Evolutionary conservation across 2,888 invertebrate genomes (phyloP).

Genomic region (Leptodirus hochenwartii): DNA sequence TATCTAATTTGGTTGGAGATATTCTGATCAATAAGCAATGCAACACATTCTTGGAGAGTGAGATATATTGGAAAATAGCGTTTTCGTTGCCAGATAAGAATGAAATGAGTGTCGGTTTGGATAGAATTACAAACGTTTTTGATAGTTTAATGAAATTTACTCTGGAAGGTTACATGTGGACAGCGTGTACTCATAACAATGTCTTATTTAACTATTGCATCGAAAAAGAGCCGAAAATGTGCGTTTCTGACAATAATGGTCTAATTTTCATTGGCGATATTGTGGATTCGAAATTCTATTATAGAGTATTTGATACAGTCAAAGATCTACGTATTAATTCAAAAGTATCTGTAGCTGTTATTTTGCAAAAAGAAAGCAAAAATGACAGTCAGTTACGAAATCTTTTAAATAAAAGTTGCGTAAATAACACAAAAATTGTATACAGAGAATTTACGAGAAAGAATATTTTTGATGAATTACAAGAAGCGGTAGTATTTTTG

Average conservation of each 20-base stretch:
- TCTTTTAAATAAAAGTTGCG: conserved; percentile 10
- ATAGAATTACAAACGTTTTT: conserved; percentile 15
- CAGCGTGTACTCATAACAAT: conserved; percentile 19
- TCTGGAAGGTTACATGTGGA: too few relatives aligned
- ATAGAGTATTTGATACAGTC: conserved; percentile 14
- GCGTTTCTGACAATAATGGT: conserved; percentile 14
- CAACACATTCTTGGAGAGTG: conserved; percentile 16
- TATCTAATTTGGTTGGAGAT: conserved; percentile 17
- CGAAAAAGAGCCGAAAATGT: conserved; percentile 17
- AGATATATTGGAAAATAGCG: conserved; percentile 40
- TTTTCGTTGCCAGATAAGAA: conserved; percentile 34
- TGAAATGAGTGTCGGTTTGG: conserved; percentile 18
- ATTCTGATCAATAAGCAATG: conserved; percentile 16
- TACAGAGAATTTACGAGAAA: conserved; percentile 4
- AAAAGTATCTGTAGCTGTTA: conserved; percentile 15
- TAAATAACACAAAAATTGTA: background rate
- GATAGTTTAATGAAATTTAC: conserved; percentile 15
- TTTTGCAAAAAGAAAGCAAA: conserved; percentile 13
- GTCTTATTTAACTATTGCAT: conserved; percentile 23
- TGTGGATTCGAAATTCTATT: conserved; percentile 17
- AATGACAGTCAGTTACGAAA: conserved; percentile 10
- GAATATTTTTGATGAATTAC: conserved; percentile 13
- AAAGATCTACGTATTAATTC: conserved; percentile 15
- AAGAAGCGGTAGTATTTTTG: conserved; percentile 26
- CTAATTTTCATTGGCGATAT: conserved; percentile 22